Conservation (phyloP, 2,797 vertebrate species). For the Karalla daura region DNA sequence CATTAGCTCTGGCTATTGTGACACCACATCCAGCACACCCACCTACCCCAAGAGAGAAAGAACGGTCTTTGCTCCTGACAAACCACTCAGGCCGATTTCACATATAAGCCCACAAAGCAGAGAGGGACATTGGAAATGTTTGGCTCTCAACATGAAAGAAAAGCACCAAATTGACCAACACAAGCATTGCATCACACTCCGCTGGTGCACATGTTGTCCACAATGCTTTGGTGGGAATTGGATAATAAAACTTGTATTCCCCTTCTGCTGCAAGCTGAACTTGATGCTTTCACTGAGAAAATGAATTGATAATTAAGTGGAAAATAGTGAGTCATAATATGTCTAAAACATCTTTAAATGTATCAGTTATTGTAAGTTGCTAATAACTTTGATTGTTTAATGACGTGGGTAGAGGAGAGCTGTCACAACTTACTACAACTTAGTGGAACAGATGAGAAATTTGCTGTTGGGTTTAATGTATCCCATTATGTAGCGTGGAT, state of each 20-base stretch:
- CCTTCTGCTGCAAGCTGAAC: constrained; percentile 18
- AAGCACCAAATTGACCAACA: constrained; percentile 12
- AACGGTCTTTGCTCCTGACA: constrained; percentile 42
- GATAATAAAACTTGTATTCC: constrained; percentile 35
- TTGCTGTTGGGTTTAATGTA: constrained; percentile 15
- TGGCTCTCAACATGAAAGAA: constrained; percentile 23
- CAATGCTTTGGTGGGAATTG: constrained; percentile 13
- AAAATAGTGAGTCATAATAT: constrained; percentile 27
- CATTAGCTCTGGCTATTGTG: constrained; percentile 63
- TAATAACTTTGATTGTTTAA: constrained; percentile 34
- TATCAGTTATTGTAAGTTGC: constrained; percentile 14
- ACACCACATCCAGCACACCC: constrained; percentile 55
- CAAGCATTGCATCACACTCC: not conserved
- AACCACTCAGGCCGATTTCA: constrained; percentile 40
- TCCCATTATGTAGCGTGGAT: constrained; percentile 16
- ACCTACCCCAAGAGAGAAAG: constrained; percentile 33
- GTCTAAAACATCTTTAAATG: constrained; percentile 11
- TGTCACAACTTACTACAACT: constrained; percentile 21
- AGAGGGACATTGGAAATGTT: constrained; percentile 13
- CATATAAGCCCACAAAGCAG: constrained; percentile 37
- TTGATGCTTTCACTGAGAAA: constrained; percentile 12
- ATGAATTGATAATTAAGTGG: constrained; percentile 26
- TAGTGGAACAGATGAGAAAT: constrained; percentile 7
- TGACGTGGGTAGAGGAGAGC: constrained; percentile 23
- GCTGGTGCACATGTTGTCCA: constrained; percentile 3